These are phyloP conservation scores for Menidia menidia DNA, from an alignment of 2,797 vertebrate species.

Conservation along the genomic window DNA sequence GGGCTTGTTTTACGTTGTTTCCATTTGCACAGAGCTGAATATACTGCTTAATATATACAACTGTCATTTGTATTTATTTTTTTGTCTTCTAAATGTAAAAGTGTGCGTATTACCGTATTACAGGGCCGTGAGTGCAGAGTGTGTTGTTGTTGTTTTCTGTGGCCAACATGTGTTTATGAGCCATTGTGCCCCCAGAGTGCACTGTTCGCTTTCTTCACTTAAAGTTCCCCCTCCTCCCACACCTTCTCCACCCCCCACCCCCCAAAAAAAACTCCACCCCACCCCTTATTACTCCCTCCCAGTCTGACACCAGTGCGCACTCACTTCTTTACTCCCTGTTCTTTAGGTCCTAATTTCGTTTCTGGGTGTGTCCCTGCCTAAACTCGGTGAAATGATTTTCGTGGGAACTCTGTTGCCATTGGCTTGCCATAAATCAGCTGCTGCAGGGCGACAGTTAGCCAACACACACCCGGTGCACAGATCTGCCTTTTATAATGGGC, in stretches of 20 bases:
- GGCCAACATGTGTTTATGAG: constrained; percentile 22
- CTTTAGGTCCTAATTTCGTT: constrained; percentile 63
- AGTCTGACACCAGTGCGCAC: constrained; percentile 20
- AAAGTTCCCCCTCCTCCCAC: constrained; percentile 6
- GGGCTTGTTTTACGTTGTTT: not conserved
- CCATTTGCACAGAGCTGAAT: not conserved
- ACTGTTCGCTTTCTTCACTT: constrained; percentile 48
- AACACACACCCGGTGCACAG: constrained; percentile 3
- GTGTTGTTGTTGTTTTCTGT: not conserved
- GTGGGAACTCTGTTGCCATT: constrained; percentile 88
- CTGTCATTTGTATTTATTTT: not conserved
- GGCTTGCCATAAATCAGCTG: constrained; percentile 91
- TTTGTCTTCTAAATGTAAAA: not conserved
- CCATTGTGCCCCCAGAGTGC: constrained; percentile 54
- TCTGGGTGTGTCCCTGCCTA: constrained; percentile 87
- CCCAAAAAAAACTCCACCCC: too few species aligned
- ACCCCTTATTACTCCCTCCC: not conserved
- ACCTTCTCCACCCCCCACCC: too few species aligned
- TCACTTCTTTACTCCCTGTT: constrained; percentile 36
- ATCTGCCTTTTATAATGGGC: constrained; percentile 77
- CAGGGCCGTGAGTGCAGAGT: not conserved
- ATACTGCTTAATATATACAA: not conserved
- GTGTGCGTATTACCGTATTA: too few species aligned
- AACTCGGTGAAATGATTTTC: constrained; percentile 76
- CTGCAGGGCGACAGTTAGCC: constrained; percentile 85